Evolutionary conservation across 2,113 vertebrate species (phyloP), one percentile per base, ranked within the genome.

Genomic region (Oreochromis aureus): DNA sequence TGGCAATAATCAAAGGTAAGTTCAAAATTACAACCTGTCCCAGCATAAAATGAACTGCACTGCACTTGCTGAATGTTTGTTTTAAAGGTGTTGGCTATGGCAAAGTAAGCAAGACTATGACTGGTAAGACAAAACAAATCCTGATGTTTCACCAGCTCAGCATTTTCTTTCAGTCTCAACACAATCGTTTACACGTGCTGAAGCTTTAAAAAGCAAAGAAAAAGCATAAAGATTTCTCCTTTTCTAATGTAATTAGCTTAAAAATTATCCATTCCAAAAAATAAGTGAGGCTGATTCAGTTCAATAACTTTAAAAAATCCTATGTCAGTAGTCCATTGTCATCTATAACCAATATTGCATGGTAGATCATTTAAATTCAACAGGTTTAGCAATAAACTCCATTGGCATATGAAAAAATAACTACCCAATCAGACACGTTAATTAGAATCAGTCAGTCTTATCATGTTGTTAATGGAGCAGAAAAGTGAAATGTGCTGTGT

Each of bases 401-500:
- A 36, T 63, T 7, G 34, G 7, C 13, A 27, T 16, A 15, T 59
- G 8, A 63, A 76, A 85, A 16, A 73, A 51, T 2, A 30, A 66
- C 5, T 18, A 48, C 27, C 13, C 3, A 81, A 30, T 76, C 71
- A 51, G 24, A 76, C 71, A 32, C 16, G 0, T 10, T 30, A 32
- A 51, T 76, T 51, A 19, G 24, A 76, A 76, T 32, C 44, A 51
- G 71, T 48, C 18, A 15, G 32, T 55, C 46, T 58, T 55, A 71
- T 73, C 84, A 91, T 86, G 88, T 86, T 93, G 69, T 88, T 79
- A 83, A 55, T 46, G 41, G 73, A 59, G 78, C 27, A 94, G 92
- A 93, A 93, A 83, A 83, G 71, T 63, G 81, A 93, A 96, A 96
- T 95, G 92, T 92, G 95, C 95, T 88, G 84, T 89, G 89, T 81